Conservation (phyloP, 2,888 invertebrate genomes). For the Synergus laeviventris region DNA sequence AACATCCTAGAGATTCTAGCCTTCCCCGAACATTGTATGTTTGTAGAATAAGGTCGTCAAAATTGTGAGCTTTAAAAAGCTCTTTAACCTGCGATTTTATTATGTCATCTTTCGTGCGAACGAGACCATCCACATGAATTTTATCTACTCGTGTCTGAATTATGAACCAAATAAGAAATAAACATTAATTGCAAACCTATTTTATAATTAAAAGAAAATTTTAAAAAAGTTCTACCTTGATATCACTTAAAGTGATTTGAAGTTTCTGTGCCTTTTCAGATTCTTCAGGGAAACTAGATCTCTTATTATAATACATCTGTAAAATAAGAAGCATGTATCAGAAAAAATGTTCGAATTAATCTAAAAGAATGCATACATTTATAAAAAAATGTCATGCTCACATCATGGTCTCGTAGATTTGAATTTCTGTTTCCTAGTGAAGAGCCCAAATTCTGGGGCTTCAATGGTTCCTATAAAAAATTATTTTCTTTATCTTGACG, state of each 20-base stretch:
- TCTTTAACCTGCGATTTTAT: constrained; percentile 87
- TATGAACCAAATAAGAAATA: constrained; percentile 14
- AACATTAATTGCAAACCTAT: constrained; percentile 15
- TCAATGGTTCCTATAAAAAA: not conserved
- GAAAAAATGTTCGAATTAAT: not conserved
- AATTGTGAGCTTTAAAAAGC: constrained; percentile 89
- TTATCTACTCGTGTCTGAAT: constrained; percentile 88
- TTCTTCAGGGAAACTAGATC: not conserved
- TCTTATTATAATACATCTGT: not conserved
- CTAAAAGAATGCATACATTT: not conserved
- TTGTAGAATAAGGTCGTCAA: constrained; percentile 88
- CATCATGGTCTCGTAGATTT: not conserved
- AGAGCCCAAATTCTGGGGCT: not conserved
- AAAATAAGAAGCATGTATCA: not conserved
- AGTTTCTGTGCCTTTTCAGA: constrained; percentile 41
- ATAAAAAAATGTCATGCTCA: not conserved
- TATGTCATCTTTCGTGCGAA: constrained; percentile 92
- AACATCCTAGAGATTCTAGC: constrained; percentile 91
- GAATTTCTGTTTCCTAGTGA: not conserved
- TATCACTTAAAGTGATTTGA: constrained; percentile 58
- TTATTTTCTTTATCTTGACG: not conserved
- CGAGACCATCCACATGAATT: constrained; percentile 90
- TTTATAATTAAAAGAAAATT: constrained; percentile 2
- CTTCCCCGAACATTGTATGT: constrained; percentile 84
- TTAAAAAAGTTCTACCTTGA: constrained; percentile 57